phyloP scores from a whole-genome alignment of 2,888 invertebrate genomes.

The Cataglyphis rosenhaueri region DNA sequence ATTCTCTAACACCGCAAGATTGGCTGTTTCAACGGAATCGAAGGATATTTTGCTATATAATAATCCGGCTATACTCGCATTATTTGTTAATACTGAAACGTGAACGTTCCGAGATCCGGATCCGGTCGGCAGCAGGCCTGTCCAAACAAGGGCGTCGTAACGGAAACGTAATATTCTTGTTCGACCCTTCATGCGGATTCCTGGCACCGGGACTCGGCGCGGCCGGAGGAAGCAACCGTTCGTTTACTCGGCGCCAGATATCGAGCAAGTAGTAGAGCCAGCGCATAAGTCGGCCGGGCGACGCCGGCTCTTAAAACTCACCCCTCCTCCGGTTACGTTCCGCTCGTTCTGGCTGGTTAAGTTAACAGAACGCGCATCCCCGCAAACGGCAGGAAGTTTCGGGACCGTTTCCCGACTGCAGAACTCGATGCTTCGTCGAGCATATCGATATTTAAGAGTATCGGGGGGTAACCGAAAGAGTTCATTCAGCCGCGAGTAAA shows the following conservation, averaged over 20 bases:
- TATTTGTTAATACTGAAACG: slow-evolving; percentile 31
- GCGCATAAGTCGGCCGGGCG: slow-evolving; percentile 69
- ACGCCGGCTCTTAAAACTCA: slow-evolving; percentile 68
- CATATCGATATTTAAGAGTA: slow-evolving; percentile 48
- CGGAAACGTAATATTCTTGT: slow-evolving; percentile 37
- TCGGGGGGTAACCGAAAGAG: slow-evolving; percentile 12
- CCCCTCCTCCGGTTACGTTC: slow-evolving; percentile 48
- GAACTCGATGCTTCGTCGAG: slow-evolving; percentile 66
- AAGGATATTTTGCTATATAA: not conserved
- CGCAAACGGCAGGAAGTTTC: slow-evolving; percentile 75
- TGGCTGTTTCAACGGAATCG: not conserved
- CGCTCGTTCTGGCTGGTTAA: slow-evolving; percentile 61
- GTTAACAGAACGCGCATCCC: slow-evolving; percentile 79
- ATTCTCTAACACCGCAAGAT: not conserved
- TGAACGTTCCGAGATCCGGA: slow-evolving; percentile 15
- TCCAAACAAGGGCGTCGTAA: slow-evolving; percentile 45
- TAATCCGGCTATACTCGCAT: not conserved
- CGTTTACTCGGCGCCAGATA: slow-evolving; percentile 31
- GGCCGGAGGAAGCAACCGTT: slow-evolving; percentile 5
- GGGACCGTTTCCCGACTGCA: slow-evolving; percentile 76
- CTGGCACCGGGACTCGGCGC: slow-evolving; percentile 21
- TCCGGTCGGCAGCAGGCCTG: slow-evolving; percentile 17
- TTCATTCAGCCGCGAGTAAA: slow-evolving; percentile 32
- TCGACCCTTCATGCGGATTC: not conserved
- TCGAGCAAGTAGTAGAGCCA: slow-evolving; percentile 41